phyloP scores from a whole-genome alignment of 1,140 invertebrate species.

The Macrosteles quadrilineatus region DNA sequence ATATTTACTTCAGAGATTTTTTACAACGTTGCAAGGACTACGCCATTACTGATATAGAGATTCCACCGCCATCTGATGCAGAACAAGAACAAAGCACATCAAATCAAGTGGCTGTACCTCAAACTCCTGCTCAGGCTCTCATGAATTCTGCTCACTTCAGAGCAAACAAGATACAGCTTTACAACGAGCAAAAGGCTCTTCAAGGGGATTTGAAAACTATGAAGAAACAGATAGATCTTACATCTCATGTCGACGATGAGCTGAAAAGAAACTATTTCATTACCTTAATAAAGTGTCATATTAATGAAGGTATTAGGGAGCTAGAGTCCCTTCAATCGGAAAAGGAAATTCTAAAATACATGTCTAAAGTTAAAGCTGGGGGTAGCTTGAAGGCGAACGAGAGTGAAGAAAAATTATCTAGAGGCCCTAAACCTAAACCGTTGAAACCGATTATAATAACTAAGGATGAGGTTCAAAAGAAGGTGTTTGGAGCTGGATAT shows the following conservation, averaged over 20 bases:
- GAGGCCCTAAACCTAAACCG: slow-evolving; percentile 49
- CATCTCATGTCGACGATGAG: slow-evolving; percentile 74
- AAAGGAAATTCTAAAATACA: slow-evolving; percentile 72
- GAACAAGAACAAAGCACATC: slow-evolving; percentile 30
- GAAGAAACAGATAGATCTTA: slow-evolving; percentile 53
- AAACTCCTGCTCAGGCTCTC: slow-evolving; percentile 36
- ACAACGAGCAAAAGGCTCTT: slow-evolving; percentile 76
- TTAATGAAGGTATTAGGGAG: slow-evolving; percentile 76
- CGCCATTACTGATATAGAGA: slow-evolving; percentile 64
- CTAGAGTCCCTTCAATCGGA: slow-evolving; percentile 70
- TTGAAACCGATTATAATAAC: slow-evolving; percentile 94
- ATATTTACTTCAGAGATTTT: slow-evolving; percentile 86
- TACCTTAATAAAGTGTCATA: slow-evolving; percentile 73
- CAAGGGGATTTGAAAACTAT: slow-evolving; percentile 67
- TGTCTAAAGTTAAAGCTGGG: slow-evolving; percentile 57
- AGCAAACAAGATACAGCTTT: slow-evolving; percentile 77
- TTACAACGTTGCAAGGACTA: slow-evolving; percentile 77
- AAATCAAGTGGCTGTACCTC: slow-evolving; percentile 12
- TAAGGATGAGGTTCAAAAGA: slow-evolving; percentile 83
- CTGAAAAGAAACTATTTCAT: slow-evolving; percentile 80
- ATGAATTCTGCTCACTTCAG: slow-evolving; percentile 49
- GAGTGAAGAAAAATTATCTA: slow-evolving; percentile 35
- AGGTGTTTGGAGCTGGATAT: slow-evolving; percentile 93
- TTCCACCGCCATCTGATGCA: slow-evolving; percentile 48
- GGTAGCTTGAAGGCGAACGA: slow-evolving; percentile 28